Base-by-base conservation (phyloP, 92 coral and sea anemone genomes). In the Phymanthus crucifer region DNA sequence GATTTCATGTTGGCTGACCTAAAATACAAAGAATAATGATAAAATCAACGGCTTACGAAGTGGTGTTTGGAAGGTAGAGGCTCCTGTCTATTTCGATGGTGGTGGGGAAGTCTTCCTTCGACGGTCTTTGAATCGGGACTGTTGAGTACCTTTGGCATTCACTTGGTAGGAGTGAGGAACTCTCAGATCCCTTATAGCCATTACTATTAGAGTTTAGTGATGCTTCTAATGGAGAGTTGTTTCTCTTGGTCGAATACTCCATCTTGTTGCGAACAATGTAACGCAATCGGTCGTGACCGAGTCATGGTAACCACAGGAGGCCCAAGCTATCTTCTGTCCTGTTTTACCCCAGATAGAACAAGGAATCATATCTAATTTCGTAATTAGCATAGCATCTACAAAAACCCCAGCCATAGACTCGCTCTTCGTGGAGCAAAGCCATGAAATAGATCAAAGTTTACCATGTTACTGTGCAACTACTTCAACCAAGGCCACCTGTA, bases 11-110 rank as follows among this genome's bases (percentile, higher is more conserved):
- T 17, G 14, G 48, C 14, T 43, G 14, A 7, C 64, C 64, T 54
- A 8, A 29, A 21, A 54, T 21, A 54, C n/a, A 6, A 4, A 54
- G 21, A 54, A n/a, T 54, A 3, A 43, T 6, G 21, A 33, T 32
- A 3, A 17, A 1, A 2, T 12, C 4, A 34, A 56, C 8, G 27
- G 6, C 80, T 76, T 47, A 76, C 80, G 80, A 50, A 26, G 80
- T 76, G 23, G 80, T 76, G 37, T 76, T 67, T 11, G 57, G 40
- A 16, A 76, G 35, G 54, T 76, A 76, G 6, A 33, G 80, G 21
- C 80, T 76, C 21, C 80, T 32, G 11, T 76, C 80, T 26, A 76
- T 68, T 76, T 76, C 80, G 2, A 35, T 35, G 0, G 80, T 76
- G 40, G 31, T 76, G 17, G 80, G 80, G 36, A 76, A 76, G 50